Evolutionary conservation across 2,797 vertebrate genomes (phyloP), one percentile per base, ranked within the genome.

Genomic region (Silurus lanzhouensis): DNA sequence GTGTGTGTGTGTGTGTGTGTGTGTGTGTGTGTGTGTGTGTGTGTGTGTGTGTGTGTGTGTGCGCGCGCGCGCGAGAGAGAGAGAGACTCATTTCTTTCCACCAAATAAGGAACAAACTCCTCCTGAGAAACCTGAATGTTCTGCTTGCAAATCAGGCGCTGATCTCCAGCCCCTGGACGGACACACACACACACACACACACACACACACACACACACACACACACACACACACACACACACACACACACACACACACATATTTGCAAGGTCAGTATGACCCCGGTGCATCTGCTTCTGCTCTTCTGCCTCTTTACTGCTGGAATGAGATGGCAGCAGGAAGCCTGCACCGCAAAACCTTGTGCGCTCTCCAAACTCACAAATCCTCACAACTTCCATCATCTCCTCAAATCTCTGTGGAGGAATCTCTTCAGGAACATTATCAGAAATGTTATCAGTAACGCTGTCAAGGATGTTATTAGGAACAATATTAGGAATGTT

Each of bases 261-360:
- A 84, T 66, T 38, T 20, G 58, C 78, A 81, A 86, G 84, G 84
- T 86, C 80, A 82, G 61, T 38, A 19, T 68, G 71, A 86, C 84
- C 80, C 71, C 20, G 31, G 63, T 67, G 48, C 85, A 86, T 83
- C 81, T 86, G 81, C 55, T 58, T 63, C 38, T 61, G 80, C 63
- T 81, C 78, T 20, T 75, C 63, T 82, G 80, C 63, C 74, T 83
- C 80, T 72, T 70, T 55, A 6, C 38, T 82, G 85, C 52, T 70
- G 71, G 63, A 48, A 82, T 44, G 60, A 66, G 48, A 81, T 12
- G 46, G 25, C 57, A 72, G 78, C 44, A 70, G 77, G 48, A 48
- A 52, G 2, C 31, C 17, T 38, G 14, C 25, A 38, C 57, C 0
- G 14, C 20, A 12, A 19, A 68, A 77, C 61, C 61, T 14, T 5